These are phyloP conservation scores for Stegodyphus mimosarum DNA, from an alignment of 1,140 invertebrate species.

Conservation along the genomic window DNA sequence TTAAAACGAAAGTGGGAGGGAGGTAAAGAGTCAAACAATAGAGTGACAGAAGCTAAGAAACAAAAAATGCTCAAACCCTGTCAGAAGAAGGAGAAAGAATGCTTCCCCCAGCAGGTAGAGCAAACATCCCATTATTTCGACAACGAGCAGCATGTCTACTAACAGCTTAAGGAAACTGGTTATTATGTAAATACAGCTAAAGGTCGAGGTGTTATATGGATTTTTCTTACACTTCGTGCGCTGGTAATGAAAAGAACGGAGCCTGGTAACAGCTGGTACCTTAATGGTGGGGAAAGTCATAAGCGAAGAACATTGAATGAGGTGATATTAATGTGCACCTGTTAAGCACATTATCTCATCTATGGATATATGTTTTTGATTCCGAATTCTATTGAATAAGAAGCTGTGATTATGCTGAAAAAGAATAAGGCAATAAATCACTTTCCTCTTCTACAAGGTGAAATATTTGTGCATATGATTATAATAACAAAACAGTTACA, in stretches of 20 bases:
- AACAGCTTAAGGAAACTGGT: constrained; percentile 23
- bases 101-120: constrained; percentile 5
- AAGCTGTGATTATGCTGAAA: background rate
- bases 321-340: too few relatives aligned
- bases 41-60: background rate
- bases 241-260: constrained; percentile 15
- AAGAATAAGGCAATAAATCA: background rate
- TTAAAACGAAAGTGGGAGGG: too few relatives aligned
- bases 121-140: constrained; percentile 45
- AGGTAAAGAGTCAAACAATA: too few relatives aligned
- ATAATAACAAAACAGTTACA: background rate
- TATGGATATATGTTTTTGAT: too few relatives aligned
- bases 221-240: constrained; percentile 32
- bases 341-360: too few relatives aligned
- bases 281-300: constrained; percentile 1
- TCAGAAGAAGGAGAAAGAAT: background rate
- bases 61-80: background rate
- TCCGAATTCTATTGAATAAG: too few relatives aligned
- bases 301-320: background rate
- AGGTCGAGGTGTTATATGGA: constrained; percentile 57
- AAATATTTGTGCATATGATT: background rate
- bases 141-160: constrained; percentile 2
- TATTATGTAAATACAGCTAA: constrained; percentile 55
- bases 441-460: background rate
- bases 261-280: constrained; percentile 22